These are phyloP conservation scores for Drosophila nigrodunni DNA, from an alignment of 1,140 invertebrate genomes.

Conservation along the genomic window DNA sequence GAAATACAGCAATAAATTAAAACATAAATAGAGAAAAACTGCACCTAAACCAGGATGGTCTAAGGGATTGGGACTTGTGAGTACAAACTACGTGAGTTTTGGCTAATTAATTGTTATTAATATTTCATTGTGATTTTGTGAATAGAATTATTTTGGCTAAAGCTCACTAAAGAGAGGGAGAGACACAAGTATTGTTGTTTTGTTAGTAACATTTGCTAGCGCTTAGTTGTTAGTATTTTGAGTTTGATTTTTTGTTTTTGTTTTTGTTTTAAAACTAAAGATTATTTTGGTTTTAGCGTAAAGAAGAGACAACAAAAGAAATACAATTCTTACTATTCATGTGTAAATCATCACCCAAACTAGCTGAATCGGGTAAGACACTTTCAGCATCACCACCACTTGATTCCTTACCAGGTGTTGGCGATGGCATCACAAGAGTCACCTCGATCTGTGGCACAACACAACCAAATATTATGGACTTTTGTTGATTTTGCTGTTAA, in stretches of 20 bases:
- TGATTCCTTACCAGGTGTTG: conserved; percentile 92
- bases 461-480: conserved; percentile 90
- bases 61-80: conserved; percentile 38
- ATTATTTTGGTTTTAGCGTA: conserved; percentile 29
- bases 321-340: conserved; percentile 84
- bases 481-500: conserved; percentile 83
- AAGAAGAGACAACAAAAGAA: conserved; percentile 78
- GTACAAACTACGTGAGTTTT: conserved; percentile 46
- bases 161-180: conserved; percentile 22
- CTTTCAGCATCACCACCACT: conserved; percentile 92
- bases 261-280: conserved; percentile 66
- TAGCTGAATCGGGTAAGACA: conserved; percentile 92
- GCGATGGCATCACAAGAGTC: conserved; percentile 93
- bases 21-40: conserved; percentile 23
- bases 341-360: conserved; percentile 90
- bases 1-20: conserved; percentile 47
- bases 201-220: conserved; percentile 36
- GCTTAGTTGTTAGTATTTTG: conserved; percentile 34
- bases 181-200: conserved; percentile 13
- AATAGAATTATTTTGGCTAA: conserved; percentile 4
- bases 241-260: neutral
- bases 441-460: conserved; percentile 94
- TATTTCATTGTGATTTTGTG: conserved; percentile 31
- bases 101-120: conserved; percentile 31
- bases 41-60: conserved; percentile 29